These are phyloP conservation scores for Myotis findleyi DNA, from an alignment of 2,797 vertebrate genomes.

Conservation along the genomic window DNA sequence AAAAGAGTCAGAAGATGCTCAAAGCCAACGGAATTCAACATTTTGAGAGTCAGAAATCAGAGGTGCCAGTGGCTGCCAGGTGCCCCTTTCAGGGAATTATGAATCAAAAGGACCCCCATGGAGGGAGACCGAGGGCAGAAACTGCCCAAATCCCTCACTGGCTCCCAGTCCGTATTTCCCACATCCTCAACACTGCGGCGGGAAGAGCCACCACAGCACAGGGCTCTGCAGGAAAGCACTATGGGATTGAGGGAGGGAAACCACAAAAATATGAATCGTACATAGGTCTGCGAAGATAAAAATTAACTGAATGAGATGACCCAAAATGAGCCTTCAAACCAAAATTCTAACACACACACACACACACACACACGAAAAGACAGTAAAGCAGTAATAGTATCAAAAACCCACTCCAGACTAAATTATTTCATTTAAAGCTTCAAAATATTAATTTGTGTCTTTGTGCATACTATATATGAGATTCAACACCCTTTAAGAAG, in stretches of 20 bases:
- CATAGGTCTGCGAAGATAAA: background rate
- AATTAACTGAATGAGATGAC: background rate
- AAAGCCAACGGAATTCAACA: background rate
- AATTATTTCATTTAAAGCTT: background rate
- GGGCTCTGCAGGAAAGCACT: background rate
- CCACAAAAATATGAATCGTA: background rate
- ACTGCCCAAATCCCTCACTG: background rate
- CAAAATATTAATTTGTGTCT: background rate
- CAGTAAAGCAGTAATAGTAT: background rate
- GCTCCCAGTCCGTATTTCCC: background rate
- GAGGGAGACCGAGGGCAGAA: background rate
- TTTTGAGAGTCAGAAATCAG: background rate
- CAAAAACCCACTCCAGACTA: background rate
- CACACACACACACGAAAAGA: background rate
- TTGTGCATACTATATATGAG: background rate
- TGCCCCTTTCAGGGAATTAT: background rate
- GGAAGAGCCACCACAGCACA: background rate
- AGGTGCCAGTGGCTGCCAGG: too few species aligned
- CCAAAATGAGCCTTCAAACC: background rate
- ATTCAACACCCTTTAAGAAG: constrained; percentile 14
- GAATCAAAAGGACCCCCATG: background rate
- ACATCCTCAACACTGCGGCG: accelerated
- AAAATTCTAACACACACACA: background rate
- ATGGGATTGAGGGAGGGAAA: background rate
- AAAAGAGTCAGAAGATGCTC: background rate